These are phyloP conservation scores for Antrozous pallidus DNA, from an alignment of 2,797 vertebrate genomes.

Conservation along the genomic window DNA sequence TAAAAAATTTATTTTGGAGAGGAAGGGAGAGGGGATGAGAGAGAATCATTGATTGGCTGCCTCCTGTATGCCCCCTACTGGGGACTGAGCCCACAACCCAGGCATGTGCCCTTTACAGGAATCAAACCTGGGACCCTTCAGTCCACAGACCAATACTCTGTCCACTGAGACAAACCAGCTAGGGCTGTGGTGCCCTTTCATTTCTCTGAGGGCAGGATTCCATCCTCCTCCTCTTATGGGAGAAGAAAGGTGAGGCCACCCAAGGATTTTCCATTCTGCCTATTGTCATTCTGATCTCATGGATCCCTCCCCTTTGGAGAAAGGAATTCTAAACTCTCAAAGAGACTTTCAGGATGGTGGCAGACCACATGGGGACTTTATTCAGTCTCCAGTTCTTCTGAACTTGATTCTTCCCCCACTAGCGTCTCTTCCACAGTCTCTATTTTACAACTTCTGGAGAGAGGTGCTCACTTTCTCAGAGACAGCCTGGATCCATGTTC, in stretches of 20 bases:
- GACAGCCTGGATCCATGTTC: background rate
- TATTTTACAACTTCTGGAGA: background rate
- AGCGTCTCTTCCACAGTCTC: background rate
- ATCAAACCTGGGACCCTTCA: too few species aligned
- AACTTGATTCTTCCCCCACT: background rate
- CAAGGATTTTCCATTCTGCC: background rate
- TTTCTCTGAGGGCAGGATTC: background rate
- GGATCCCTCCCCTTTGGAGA: background rate
- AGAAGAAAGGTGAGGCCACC: background rate
- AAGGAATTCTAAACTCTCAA: constrained; percentile 16
- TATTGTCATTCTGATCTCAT: background rate
- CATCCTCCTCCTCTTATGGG: background rate
- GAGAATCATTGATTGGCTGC: too few species aligned
- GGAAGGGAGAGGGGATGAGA: too few species aligned
- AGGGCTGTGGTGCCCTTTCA: background rate
- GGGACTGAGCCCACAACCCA: too few species aligned
- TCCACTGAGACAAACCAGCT: too few species aligned
- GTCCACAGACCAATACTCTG: too few species aligned
- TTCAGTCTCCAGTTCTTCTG: background rate
- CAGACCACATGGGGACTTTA: background rate
- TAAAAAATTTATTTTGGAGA: too few species aligned
- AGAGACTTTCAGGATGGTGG: background rate
- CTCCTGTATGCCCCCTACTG: too few species aligned
- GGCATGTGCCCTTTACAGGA: too few species aligned
- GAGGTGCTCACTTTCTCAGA: background rate